phyloP scores from a whole-genome alignment of 1,140 invertebrate genomes.

The Aphidius gifuensis region DNA sequence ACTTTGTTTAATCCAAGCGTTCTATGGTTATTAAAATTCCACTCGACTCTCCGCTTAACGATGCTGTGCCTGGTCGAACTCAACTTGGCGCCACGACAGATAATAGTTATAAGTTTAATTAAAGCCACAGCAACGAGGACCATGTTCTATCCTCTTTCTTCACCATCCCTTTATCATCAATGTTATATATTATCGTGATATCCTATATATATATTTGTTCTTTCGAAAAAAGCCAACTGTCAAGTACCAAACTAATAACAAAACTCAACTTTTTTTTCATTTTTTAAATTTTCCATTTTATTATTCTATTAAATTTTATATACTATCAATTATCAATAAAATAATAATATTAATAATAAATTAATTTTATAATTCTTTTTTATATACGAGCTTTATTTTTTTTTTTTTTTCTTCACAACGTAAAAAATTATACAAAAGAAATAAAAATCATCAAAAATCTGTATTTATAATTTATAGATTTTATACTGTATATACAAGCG shows the following conservation, averaged over 20 bases:
- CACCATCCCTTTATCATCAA: conserved; percentile 7
- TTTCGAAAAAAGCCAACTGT: not conserved
- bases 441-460: too few species aligned
- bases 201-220: not conserved
- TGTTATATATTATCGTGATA: not conserved
- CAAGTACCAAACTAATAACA: conserved; percentile 1
- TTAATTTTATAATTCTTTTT: too few species aligned
- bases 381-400: too few species aligned
- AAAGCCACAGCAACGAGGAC: conserved; percentile 13
- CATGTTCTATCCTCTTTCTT: not conserved
- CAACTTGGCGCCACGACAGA: conserved; percentile 17
- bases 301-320: not conserved
- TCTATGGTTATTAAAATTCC: conserved; percentile 25
- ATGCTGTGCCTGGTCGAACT: conserved; percentile 16
- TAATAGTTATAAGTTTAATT: conserved; percentile 31
- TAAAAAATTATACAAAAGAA: too few species aligned
- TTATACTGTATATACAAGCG: not conserved
- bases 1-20: conserved; percentile 21
- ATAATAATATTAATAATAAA: too few species aligned
- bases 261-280: not conserved
- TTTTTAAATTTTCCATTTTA: not conserved
- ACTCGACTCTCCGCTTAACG: conserved; percentile 23
- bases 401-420: too few species aligned
- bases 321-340: too few species aligned
- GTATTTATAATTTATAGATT: too few species aligned